Conservation (phyloP, 2,797 vertebrate genomes). For the Arctocebus calabarensis region DNA sequence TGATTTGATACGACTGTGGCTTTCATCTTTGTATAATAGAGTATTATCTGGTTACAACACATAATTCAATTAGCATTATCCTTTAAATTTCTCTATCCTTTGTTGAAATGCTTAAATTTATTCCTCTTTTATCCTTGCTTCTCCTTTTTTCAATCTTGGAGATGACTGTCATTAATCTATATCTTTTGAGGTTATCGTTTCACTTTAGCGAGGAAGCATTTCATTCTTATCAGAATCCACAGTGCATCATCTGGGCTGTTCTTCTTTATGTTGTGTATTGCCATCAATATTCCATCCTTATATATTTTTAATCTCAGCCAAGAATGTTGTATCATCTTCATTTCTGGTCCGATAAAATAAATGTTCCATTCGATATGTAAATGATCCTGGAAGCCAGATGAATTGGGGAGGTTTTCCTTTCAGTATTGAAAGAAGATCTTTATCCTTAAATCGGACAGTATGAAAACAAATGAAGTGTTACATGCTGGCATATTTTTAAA, state of each 20-base stretch:
- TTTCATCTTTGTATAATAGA: constrained; percentile 77
- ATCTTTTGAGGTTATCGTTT: constrained; percentile 84
- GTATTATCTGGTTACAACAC: constrained; percentile 73
- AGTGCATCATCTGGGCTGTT: constrained; percentile 69
- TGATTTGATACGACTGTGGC: constrained; percentile 65
- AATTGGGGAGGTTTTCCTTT: constrained; percentile 84
- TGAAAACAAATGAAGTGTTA: constrained; percentile 73
- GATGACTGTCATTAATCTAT: constrained; percentile 82
- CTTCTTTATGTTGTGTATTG: constrained; percentile 70
- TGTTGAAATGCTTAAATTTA: constrained; percentile 79
- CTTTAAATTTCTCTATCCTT: constrained; percentile 78
- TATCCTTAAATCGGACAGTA: constrained; percentile 84
- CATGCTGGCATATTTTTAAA: constrained; percentile 71
- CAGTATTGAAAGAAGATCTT: constrained; percentile 75
- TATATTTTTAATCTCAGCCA: constrained; percentile 84
- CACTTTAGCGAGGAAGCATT: constrained; percentile 71
- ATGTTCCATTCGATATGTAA: constrained; percentile 84
- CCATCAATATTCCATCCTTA: constrained; percentile 85
- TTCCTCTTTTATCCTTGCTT: constrained; percentile 81
- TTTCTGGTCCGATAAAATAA: constrained; percentile 86
- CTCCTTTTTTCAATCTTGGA: constrained; percentile 78
- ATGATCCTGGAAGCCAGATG: constrained; percentile 82
- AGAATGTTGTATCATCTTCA: constrained; percentile 84
- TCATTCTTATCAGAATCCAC: constrained; percentile 83
- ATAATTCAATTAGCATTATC: constrained; percentile 85